Percentiles rank a stretch among this genome's conserved stretches.
These are phyloP conservation scores for Oreochromis niloticus DNA, from an alignment of 2,113 vertebrate genomes.

Conservation along the genomic window DNA sequence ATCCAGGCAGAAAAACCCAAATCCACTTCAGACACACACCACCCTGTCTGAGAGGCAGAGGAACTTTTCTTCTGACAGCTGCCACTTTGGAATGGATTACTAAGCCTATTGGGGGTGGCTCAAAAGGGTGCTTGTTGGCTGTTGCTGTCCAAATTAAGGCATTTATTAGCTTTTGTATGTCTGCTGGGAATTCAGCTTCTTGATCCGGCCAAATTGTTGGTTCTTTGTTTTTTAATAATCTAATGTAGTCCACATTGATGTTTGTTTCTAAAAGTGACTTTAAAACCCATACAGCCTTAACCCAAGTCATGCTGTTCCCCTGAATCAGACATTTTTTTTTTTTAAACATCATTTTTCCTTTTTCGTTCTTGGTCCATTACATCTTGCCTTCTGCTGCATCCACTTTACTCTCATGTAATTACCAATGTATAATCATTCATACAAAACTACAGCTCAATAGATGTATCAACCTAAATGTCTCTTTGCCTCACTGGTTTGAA, in stretches of 20 bases:
- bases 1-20: conserved; percentile 56
- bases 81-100: conserved; percentile 74
- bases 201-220: conserved; percentile 21
- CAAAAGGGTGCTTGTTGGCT: conserved; percentile 58
- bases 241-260: not conserved
- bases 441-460: conserved; percentile 61
- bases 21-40: conserved; percentile 64
- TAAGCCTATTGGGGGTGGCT: conserved; percentile 63
- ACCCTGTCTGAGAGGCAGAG: conserved; percentile 59
- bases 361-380: not conserved
- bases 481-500: conserved; percentile 61
- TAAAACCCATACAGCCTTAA: not conserved
- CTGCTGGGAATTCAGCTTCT: conserved; percentile 31
- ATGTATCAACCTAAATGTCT: conserved; percentile 61
- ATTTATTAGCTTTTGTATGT: conserved; percentile 62
- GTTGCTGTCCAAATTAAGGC: conserved; percentile 62
- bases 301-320: not conserved
- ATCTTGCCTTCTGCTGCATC: conserved; percentile 8
- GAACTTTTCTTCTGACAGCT: conserved; percentile 75
- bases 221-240: not conserved
- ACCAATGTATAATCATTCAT: conserved; percentile 41
- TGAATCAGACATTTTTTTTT: not conserved
- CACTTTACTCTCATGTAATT: conserved; percentile 6
- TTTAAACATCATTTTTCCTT: not conserved
- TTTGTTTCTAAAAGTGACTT: conserved; percentile 8